Percentiles rank a stretch among this genome's conserved stretches.
phyloP scores from a whole-genome alignment of 2,888 invertebrate species.

The Pelosia muscerda region DNA sequence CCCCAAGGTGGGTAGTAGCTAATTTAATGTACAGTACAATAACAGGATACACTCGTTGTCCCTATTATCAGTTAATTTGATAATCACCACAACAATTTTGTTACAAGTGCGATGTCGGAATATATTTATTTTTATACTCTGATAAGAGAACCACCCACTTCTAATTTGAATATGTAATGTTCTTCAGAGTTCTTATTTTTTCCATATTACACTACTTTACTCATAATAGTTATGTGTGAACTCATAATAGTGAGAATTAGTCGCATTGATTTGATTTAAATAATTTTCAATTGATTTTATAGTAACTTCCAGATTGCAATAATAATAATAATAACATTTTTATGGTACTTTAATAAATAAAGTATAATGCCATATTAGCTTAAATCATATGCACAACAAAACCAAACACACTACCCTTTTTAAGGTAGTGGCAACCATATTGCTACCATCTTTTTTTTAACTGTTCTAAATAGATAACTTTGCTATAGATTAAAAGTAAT shows the following conservation, averaged over 20 bases:
- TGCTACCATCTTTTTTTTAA: too few species aligned
- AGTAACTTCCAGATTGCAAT: too few species aligned
- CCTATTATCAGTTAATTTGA: constrained; percentile 13
- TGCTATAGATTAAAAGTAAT: too few species aligned
- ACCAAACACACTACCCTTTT: too few species aligned
- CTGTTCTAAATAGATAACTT: too few species aligned
- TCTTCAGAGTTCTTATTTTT: background rate
- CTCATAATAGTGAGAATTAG: background rate
- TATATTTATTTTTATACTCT: constrained; percentile 15
- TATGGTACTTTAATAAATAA: too few species aligned
- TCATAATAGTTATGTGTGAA: background rate
- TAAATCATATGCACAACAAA: too few species aligned
- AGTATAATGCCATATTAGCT: too few species aligned
- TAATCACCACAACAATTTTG: background rate
- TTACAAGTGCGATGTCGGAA: background rate
- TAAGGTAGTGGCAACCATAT: too few species aligned
- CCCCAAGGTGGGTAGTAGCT: background rate
- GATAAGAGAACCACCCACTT: constrained; percentile 57
- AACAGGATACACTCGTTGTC: constrained; percentile 13
- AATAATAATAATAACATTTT: too few species aligned
- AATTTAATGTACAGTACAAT: background rate
- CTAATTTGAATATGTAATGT: constrained; percentile 26
- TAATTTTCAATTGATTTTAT: background rate
- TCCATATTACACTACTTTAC: background rate
- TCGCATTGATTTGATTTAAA: background rate